A percentile compares a stretch with the other conserved stretches of the same genome.
phyloP scores from a whole-genome alignment of 2,113 vertebrate species.

The Vidua chalybeata region DNA sequence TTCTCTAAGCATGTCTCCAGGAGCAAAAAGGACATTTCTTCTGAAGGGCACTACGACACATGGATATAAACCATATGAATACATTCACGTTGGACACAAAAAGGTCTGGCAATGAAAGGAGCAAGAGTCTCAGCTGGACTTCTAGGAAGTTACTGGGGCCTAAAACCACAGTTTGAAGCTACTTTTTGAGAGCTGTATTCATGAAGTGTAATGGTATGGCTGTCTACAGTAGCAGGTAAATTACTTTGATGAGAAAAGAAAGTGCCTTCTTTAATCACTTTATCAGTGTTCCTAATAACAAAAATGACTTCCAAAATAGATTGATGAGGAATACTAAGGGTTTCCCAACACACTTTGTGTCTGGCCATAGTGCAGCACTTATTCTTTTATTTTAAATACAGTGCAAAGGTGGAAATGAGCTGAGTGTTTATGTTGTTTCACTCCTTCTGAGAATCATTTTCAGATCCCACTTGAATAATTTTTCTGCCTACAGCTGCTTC shows the following conservation, averaged over 20 bases:
- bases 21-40: not conserved
- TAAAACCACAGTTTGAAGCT: not conserved
- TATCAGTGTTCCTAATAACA: not conserved
- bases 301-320: not conserved
- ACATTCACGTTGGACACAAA: not conserved
- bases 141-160: not conserved
- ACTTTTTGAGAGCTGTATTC: not conserved
- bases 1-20: not conserved
- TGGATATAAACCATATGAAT: not conserved
- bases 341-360: not conserved
- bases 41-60: not conserved
- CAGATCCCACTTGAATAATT: not conserved
- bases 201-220: not conserved
- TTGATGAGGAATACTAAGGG: not conserved
- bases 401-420: not conserved
- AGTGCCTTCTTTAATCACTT: not conserved
- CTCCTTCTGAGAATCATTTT: not conserved
- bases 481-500: constrained; percentile 14
- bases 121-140: not conserved
- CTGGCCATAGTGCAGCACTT: not conserved
- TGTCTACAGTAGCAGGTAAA: not conserved
- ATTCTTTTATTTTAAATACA: not conserved
- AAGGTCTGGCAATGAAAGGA: not conserved
- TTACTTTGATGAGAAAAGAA: not conserved
- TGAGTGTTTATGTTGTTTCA: not conserved